A percentile compares a stretch with the other conserved stretches of the same genome.
Evolutionary conservation across 1,140 invertebrate genomes (phyloP).

Genomic region (Platorchestia sp.): DNA sequence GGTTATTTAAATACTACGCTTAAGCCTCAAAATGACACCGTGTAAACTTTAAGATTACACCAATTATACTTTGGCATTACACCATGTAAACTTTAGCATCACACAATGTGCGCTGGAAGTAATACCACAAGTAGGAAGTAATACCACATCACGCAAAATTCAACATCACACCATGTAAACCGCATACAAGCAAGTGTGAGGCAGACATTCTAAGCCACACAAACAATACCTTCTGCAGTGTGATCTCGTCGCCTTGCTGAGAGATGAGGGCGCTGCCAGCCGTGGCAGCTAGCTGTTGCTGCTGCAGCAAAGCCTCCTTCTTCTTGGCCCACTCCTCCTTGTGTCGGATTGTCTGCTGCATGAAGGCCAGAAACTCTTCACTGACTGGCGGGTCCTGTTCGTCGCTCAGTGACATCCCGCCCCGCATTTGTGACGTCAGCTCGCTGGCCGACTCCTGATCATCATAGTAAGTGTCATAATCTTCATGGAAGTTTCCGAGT

Average conservation of each 20-base stretch:
- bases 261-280: not conserved
- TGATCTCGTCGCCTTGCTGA: slow-evolving; percentile 3
- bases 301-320: not conserved
- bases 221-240: not conserved
- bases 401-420: slow-evolving; percentile 26
- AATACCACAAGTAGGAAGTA: too few relatives aligned
- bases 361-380: slow-evolving; percentile 45
- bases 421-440: slow-evolving; percentile 9
- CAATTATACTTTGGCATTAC: too few relatives aligned
- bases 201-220: too few relatives aligned
- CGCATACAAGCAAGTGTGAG: too few relatives aligned
- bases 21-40: too few relatives aligned
- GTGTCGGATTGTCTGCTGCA: slow-evolving; percentile 39
- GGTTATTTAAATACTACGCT: too few relatives aligned
- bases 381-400: not conserved
- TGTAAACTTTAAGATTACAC: too few relatives aligned
- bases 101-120: too few relatives aligned
- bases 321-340: slow-evolving; percentile 37
- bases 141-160: too few relatives aligned
- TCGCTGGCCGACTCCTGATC: slow-evolving; percentile 1
- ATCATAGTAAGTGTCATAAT: not conserved
- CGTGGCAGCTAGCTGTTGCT: not conserved
- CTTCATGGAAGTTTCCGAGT: not conserved
- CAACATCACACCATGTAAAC: too few relatives aligned
- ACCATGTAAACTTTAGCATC: too few relatives aligned